Base-by-base conservation (phyloP, 2,113 vertebrate species). In the Cynocephalus volans region DNA sequence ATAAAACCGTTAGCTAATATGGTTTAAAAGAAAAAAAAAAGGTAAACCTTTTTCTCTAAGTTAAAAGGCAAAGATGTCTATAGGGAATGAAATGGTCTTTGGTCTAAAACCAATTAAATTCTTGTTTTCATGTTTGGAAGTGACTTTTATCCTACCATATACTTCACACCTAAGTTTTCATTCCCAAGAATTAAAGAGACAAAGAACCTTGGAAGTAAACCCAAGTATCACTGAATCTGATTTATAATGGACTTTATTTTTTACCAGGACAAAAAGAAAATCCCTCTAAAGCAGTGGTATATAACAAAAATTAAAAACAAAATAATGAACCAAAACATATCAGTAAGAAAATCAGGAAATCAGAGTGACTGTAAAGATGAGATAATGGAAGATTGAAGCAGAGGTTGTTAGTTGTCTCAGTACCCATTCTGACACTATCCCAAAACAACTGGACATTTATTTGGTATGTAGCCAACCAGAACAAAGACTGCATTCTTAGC, bases 11-110 rank as follows among this genome's bases (percentile, higher is more conserved):
- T 81, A 54, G 48, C 60, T 54, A 54, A 72, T 50, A 45, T 3
- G 64, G 11, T 65, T 90, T 24, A 80, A 56, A 60, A 41, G 41
- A 41, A 41, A 41, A 41, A 41, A 41, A 41, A 41, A 52, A 73
- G 50, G 12, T 11, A 15, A 62, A n/a, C 2, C 19, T 52, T 62
- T 8, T 41, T 79, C 69, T 77, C 33, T 8, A 56, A 73, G 33
- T 92, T 36, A 96, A 88, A 95, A 54, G 76, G 23, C 65, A 83
- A 93, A 64, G 41, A 54, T 2, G 41, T 48, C 62, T 36, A 67
- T 6, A 69, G 12, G 33, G 9, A 88, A 80, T 96, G 70, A 87
- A 84, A 94, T 72, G 26, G 60, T 11, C 15, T 90, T 90, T 58
- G 76, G 28, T 60, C 45, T 58, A 65, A 77, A 91, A 45, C 24